phyloP scores from a whole-genome alignment of 2,797 vertebrate species.

The Euphonia xanthogaster region DNA sequence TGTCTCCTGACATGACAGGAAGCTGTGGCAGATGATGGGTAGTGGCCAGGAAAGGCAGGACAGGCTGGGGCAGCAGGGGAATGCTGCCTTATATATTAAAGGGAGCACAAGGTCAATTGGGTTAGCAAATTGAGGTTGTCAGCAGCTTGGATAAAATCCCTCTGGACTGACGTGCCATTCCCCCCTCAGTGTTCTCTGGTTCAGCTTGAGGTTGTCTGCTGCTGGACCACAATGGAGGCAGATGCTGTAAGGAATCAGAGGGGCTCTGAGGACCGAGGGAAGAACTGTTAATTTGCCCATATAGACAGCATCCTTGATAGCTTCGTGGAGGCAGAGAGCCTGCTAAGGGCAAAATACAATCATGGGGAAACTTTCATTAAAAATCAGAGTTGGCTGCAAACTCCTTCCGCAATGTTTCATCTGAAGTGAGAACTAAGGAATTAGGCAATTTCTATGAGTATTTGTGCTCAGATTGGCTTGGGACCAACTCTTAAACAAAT shows the following conservation, averaged over 20 bases:
- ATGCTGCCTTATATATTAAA: neutral
- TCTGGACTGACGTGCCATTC: neutral
- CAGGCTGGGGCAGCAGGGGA: neutral
- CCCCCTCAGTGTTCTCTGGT: neutral
- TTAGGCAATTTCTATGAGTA: neutral
- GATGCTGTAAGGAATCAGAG: neutral
- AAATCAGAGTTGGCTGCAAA: neutral
- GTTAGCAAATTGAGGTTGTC: neutral
- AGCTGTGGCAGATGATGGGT: too few species aligned
- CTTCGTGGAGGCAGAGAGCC: neutral
- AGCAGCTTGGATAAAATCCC: neutral
- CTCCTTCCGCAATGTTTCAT: neutral
- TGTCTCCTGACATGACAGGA: rapidly evolving
- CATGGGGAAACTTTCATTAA: neutral
- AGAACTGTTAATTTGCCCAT: neutral
- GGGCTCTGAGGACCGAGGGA: neutral
- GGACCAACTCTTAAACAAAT: neutral
- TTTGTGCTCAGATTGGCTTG: neutral
- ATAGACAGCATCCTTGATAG: neutral
- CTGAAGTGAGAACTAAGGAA: neutral
- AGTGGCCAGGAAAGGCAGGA: neutral
- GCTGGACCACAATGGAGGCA: rapidly evolving
- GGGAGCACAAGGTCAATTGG: neutral
- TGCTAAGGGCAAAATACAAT: neutral
- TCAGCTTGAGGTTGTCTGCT: neutral